Evolutionary conservation across 2,888 invertebrate genomes (phyloP), one percentile per base, ranked within the genome.

Genomic region (Latrodectus hesperus): DNA sequence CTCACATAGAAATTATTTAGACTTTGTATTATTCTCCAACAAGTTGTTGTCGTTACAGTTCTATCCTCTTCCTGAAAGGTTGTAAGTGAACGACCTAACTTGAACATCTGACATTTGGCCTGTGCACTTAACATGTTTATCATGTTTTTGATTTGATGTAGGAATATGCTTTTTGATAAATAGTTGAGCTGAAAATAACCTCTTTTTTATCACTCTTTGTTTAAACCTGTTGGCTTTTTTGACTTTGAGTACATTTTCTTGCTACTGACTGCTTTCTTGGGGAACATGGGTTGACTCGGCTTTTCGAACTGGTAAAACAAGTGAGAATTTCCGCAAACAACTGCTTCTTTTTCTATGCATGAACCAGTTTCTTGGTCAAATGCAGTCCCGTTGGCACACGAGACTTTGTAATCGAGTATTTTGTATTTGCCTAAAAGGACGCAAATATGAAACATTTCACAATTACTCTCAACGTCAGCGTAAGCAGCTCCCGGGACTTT

Each of bases 391-490:
- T 86, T 77, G 16, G 86, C 89, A 83, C 90, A 90, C 64, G 60
- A 84, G 17, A 90, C 84, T 76, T 89, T 89, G 78, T 90, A 90
- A 65, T 90, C 89, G 9, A 80, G 83, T 53, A 89, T 78, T 67
- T 90, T 90, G 70, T 88, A 82, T 67, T 90, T 90, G 49, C 89
- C 74, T n/a, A 89, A 9, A 0, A 89, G 89, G 14, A 90, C 74
- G 65, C 90, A 90, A 10, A 90, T 82, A 70, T 89, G 90, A 84
- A 90, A 90, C 88, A 88, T 90, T 84, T 80, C 78, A 38, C 90
- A 90, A 51, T 90, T 68, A 22, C 80, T 89, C 51, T 88, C 88
- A 12, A 89, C 67, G 82, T 90, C 90, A 10, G 89, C 90, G 72
- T 90, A 90, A 16, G 88, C 89, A 3, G 86, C 83, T 74, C 90